Percentiles rank a stretch among this genome's conserved stretches.
Evolutionary conservation across 2,888 invertebrate genomes (phyloP).

Genomic region (Cerceris rybyensis): DNA sequence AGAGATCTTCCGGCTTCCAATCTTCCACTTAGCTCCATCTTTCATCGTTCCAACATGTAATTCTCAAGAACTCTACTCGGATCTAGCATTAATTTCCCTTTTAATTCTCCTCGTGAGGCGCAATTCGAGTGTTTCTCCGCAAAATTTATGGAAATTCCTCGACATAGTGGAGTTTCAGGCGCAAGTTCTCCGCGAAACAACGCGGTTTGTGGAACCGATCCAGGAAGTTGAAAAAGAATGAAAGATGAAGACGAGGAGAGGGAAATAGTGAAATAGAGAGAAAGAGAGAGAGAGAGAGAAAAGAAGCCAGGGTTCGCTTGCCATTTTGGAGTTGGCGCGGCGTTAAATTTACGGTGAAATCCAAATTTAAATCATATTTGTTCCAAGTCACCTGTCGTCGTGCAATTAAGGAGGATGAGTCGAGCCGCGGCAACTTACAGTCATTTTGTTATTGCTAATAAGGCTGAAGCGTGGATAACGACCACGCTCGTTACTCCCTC

Average conservation of each 20-base stretch:
- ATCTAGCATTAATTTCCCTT: too few relatives aligned
- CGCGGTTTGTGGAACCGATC: neutral
- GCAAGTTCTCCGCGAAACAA: neutral
- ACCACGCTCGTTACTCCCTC: slow-evolving; percentile 32
- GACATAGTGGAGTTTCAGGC: too few relatives aligned
- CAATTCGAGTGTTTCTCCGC: too few relatives aligned
- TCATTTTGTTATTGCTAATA: slow-evolving; percentile 48
- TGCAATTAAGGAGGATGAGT: slow-evolving; percentile 57
- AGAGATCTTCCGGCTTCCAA: too few relatives aligned
- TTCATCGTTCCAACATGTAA: too few relatives aligned
- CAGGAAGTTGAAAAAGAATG: neutral
- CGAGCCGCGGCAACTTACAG: slow-evolving; percentile 20
- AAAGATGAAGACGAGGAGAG: too few relatives aligned
- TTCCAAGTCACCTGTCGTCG: slow-evolving; percentile 44
- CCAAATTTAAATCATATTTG: slow-evolving; percentile 60
- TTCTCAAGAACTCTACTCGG: too few relatives aligned
- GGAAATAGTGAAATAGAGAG: too few relatives aligned
- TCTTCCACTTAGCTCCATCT: too few relatives aligned
- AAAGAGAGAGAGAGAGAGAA: neutral
- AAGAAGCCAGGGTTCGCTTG: slow-evolving; percentile 16
- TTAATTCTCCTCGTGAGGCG: too few relatives aligned
- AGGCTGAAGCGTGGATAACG: slow-evolving; percentile 37
- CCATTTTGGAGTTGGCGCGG: slow-evolving; percentile 43
- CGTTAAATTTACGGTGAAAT: slow-evolving; percentile 38
- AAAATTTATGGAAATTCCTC: too few relatives aligned